Conservation (phyloP, 2,888 invertebrate species). For the Rapana venosa region DNA sequence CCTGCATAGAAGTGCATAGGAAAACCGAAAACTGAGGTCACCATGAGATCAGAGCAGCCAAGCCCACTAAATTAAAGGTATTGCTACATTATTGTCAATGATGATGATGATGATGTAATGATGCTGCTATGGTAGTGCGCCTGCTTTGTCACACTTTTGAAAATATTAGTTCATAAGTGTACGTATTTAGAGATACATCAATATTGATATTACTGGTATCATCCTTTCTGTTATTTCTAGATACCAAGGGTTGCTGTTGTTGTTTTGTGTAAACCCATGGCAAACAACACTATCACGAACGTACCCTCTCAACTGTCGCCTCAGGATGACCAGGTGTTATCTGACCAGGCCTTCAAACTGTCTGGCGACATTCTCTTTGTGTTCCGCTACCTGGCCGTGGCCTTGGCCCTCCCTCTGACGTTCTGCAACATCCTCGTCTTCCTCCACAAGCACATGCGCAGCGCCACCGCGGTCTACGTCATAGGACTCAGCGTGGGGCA, state of each 20-base stretch:
- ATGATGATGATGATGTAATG: too few relatives aligned
- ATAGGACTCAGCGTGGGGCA: slow-evolving; percentile 15
- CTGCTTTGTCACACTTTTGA: too few relatives aligned
- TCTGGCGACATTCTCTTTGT: background rate
- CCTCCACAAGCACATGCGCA: slow-evolving; percentile 27
- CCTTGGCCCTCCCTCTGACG: slow-evolving; percentile 16
- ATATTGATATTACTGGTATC: background rate
- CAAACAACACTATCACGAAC: background rate
- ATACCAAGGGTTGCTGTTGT: too few relatives aligned
- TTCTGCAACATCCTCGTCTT: slow-evolving; percentile 31
- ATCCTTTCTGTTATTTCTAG: too few relatives aligned
- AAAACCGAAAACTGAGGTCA: too few relatives aligned
- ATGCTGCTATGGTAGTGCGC: too few relatives aligned
- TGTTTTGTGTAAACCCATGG: background rate
- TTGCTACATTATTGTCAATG: too few relatives aligned
- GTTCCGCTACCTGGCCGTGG: background rate
- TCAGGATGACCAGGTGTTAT: background rate
- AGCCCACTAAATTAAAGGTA: background rate
- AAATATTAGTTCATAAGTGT: background rate
- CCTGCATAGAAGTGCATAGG: background rate
- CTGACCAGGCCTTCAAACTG: background rate
- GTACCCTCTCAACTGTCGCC: background rate
- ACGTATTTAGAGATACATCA: background rate
- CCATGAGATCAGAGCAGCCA: background rate
- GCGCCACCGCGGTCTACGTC: slow-evolving; percentile 29